A percentile compares a stretch with the other conserved stretches of the same genome.
These are phyloP conservation scores for Pao palembangensis DNA, from an alignment of 2,113 vertebrate species.

Conservation along the genomic window DNA sequence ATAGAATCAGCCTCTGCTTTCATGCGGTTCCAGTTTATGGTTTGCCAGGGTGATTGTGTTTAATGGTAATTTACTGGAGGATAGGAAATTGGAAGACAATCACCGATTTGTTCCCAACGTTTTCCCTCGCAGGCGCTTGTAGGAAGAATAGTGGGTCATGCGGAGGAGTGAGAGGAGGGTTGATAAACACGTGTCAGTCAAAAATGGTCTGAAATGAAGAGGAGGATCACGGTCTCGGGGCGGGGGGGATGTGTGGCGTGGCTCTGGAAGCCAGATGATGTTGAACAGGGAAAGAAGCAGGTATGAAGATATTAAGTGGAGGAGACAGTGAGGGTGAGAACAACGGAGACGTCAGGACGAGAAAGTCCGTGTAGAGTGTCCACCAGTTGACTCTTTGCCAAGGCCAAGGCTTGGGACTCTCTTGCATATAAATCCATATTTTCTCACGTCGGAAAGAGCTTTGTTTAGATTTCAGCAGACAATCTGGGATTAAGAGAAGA, in stretches of 20 bases:
- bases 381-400: no score
- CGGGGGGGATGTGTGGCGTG: neutral
- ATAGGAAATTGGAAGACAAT: neutral
- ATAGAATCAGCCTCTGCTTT: neutral
- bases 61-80: no score
- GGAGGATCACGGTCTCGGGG: slow-evolving; percentile 1
- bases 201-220: slow-evolving; percentile 43
- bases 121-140: slow-evolving; percentile 33
- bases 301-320: neutral
- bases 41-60: neutral
- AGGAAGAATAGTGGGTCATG: slow-evolving; percentile 16
- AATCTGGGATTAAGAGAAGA: no score
- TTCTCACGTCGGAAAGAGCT: no score
- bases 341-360: neutral
- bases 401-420: no score
- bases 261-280: slow-evolving; percentile 6
- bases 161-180: slow-evolving; percentile 31
- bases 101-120: neutral
- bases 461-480: no score
- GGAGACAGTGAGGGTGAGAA: neutral
- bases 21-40: neutral
- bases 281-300: slow-evolving; percentile 17
- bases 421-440: no score
- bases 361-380: no score
- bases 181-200: slow-evolving; percentile 45